Conservation (phyloP, 2,113 vertebrate genomes). For the Lynx canadensis region DNA sequence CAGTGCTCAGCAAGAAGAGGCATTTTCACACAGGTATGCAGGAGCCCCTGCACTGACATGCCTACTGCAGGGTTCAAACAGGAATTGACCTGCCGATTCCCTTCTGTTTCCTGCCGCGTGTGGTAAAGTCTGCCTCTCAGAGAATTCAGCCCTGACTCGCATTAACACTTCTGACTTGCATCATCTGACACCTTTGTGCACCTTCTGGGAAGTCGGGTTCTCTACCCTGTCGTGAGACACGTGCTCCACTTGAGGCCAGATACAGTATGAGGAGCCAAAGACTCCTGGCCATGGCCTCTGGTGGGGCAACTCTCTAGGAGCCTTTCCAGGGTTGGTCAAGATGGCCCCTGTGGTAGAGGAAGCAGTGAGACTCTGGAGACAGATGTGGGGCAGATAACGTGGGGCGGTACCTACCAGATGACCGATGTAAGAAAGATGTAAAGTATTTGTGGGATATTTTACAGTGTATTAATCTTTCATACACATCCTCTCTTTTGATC, state of each 20-base stretch:
- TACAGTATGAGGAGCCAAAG: not conserved
- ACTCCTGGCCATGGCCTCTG: not conserved
- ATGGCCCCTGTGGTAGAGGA: not conserved
- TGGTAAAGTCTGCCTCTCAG: not conserved
- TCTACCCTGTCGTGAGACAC: not conserved
- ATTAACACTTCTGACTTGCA: not conserved
- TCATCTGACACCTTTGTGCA: not conserved
- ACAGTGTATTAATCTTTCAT: not conserved
- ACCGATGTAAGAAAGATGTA: not conserved
- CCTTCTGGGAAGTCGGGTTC: not conserved
- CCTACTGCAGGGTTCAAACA: accelerated
- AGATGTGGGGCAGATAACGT: accelerated
- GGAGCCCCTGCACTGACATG: not conserved
- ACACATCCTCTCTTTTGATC: not conserved
- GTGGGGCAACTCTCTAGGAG: not conserved
- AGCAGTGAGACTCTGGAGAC: not conserved
- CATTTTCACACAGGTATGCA: not conserved
- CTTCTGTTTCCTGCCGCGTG: not conserved
- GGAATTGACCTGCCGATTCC: not conserved
- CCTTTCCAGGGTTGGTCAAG: not conserved
- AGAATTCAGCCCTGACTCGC: not conserved
- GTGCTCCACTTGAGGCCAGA: not conserved
- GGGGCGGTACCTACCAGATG: not conserved
- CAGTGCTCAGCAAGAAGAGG: not conserved
- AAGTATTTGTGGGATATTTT: not conserved